Evolutionary conservation across 2,797 vertebrate species (phyloP).

Genomic region (Onychomys arenicola): DNA sequence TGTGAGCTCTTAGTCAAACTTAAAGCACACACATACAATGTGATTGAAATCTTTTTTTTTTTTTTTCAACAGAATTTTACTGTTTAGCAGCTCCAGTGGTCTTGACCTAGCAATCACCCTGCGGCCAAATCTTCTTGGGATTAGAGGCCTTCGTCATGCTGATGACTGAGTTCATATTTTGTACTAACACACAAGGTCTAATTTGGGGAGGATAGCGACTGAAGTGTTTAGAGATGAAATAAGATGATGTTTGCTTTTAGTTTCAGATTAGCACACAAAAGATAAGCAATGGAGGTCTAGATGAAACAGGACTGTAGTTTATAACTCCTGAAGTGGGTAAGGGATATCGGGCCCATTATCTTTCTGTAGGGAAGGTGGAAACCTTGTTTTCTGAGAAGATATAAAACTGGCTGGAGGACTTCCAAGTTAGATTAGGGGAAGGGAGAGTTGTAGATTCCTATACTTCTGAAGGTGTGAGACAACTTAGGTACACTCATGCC

Average conservation of each 20-base stretch:
- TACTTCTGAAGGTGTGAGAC: too few species aligned
- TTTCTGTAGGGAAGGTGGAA: not conserved
- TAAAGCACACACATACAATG: not conserved
- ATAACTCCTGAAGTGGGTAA: not conserved
- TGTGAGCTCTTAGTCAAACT: not conserved
- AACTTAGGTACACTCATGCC: not conserved
- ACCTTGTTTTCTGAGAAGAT: not conserved
- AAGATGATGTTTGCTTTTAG: not conserved
- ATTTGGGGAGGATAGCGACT: not conserved
- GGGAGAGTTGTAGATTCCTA: not conserved
- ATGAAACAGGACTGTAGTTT: not conserved
- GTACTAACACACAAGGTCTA: not conserved
- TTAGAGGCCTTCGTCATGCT: not conserved
- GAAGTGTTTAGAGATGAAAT: not conserved
- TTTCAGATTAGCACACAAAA: not conserved
- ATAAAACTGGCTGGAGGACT: not conserved
- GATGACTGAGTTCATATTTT: not conserved
- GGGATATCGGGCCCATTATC: too few species aligned
- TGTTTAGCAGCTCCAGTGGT: not conserved
- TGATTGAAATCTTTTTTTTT: not conserved
- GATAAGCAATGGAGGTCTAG: not conserved
- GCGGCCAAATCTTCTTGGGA: not conserved
- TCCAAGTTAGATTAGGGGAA: not conserved
- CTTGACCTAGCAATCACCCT: not conserved
- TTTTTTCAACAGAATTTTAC: not conserved